These are phyloP conservation scores for Stegostoma tigrinum DNA, from an alignment of 2,113 vertebrate genomes.

Conservation along the genomic window DNA sequence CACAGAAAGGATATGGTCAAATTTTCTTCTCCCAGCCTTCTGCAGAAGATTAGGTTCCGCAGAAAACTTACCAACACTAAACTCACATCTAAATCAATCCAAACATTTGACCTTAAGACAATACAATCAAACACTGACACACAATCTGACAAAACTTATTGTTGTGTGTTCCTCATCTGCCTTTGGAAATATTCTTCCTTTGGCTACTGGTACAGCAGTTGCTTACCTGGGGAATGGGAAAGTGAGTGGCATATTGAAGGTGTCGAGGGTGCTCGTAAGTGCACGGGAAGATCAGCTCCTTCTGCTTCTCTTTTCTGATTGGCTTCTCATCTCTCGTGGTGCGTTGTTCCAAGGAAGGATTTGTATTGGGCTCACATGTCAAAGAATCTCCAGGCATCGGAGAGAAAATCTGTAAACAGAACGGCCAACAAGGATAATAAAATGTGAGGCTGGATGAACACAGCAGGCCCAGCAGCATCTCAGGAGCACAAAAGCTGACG, in stretches of 20 bases:
- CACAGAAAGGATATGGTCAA: neutral
- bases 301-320: conserved; percentile 52
- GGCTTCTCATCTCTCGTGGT: conserved; percentile 55
- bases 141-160: neutral
- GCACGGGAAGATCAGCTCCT: conserved; percentile 59
- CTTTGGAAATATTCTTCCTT: neutral
- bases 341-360: conserved; percentile 52
- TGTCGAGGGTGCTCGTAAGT: conserved; percentile 60
- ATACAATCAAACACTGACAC: neutral
- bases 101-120: neutral
- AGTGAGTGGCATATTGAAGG: conserved; percentile 60
- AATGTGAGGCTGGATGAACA: no score
- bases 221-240: conserved; percentile 61
- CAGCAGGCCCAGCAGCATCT: no score
- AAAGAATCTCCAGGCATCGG: conserved; percentile 53
- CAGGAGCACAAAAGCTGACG: no score
- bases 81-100: neutral
- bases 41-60: no score
- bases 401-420: conserved; percentile 58
- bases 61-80: neutral
- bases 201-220: neutral
- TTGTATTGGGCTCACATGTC: conserved; percentile 51
- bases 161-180: neutral
- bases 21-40: neutral
- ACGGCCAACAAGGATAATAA: neutral